Percentiles rank a stretch among this genome's conserved stretches.
Evolutionary conservation across 2,888 invertebrate genomes (phyloP).

Genomic region (Camponotus fellah): DNA sequence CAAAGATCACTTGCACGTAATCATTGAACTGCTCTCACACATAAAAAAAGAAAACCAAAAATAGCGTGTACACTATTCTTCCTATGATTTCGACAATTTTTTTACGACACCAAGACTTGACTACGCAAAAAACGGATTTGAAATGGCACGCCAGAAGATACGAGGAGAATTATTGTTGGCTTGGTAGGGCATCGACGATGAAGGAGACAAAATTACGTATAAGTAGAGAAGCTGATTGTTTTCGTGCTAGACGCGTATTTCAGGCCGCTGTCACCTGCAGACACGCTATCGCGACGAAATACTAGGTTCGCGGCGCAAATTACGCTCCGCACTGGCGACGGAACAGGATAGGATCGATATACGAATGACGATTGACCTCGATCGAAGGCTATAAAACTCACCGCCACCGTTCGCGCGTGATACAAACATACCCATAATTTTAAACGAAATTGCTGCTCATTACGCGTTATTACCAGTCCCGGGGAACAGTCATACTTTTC

Average conservation of each 20-base stretch:
- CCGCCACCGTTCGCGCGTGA: slow-evolving; percentile 2
- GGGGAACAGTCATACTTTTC: slow-evolving; percentile 23
- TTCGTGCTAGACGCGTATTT: slow-evolving; percentile 64
- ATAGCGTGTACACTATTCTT: not conserved
- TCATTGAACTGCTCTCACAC: too few relatives aligned
- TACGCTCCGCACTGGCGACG: slow-evolving; percentile 17
- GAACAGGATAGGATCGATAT: slow-evolving; percentile 20
- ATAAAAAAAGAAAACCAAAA: not conserved
- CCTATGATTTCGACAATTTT: not conserved
- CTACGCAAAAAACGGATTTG: not conserved
- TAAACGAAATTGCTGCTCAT: slow-evolving; percentile 35
- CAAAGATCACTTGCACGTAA: not conserved
- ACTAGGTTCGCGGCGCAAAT: slow-evolving; percentile 54
- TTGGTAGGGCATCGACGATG: not conserved
- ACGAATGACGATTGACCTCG: slow-evolving; percentile 40
- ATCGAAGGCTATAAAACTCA: slow-evolving; percentile 30
- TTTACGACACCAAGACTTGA: not conserved
- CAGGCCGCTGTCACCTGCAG: slow-evolving; percentile 70
- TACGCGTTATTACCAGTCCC: slow-evolving; percentile 33
- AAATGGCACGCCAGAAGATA: not conserved
- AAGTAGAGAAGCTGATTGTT: slow-evolving; percentile 32
- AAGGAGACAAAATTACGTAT: slow-evolving; percentile 8
- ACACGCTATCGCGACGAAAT: slow-evolving; percentile 76
- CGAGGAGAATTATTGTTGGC: not conserved
- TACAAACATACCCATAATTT: slow-evolving; percentile 26